A percentile compares a stretch with the other conserved stretches of the same genome.
phyloP scores from a whole-genome alignment of 2,888 invertebrate genomes.

The Chrysina gloriosa region DNA sequence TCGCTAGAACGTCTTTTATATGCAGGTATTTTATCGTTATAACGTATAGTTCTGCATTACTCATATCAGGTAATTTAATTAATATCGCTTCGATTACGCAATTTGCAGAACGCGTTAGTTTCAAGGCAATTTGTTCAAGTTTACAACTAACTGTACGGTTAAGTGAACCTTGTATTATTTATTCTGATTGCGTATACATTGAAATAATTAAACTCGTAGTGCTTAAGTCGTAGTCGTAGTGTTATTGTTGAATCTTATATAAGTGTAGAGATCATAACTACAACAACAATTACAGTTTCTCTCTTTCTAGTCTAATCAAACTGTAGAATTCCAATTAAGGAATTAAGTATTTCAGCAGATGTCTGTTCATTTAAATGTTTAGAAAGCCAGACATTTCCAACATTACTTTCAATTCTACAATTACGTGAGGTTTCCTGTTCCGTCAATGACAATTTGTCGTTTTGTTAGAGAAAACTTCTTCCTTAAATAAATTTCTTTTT shows the following conservation, averaged over 20 bases:
- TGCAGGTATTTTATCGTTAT: too few species aligned
- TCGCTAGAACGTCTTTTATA: too few species aligned
- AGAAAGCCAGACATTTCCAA: conserved; percentile 6
- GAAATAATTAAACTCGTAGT: conserved; percentile 8
- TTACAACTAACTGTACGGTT: neutral
- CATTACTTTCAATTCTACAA: neutral
- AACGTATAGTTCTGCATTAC: neutral
- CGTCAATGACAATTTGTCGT: neutral
- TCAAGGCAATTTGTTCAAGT: conserved; percentile 20
- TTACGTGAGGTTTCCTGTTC: neutral
- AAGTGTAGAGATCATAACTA: too few species aligned
- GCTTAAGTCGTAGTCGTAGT: neutral
- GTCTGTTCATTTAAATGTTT: conserved; percentile 7
- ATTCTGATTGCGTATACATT: neutral
- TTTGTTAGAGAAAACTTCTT: neutral
- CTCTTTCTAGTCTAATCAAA: too few species aligned
- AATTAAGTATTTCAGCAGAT: neutral
- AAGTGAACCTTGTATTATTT: conserved; percentile 5
- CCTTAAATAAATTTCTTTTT: neutral
- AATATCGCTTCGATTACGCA: conserved; percentile 1
- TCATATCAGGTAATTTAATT: neutral
- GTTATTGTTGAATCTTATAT: too few species aligned
- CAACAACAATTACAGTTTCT: too few species aligned
- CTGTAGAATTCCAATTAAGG: neutral
- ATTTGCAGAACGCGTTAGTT: conserved; percentile 12